These are phyloP conservation scores for Aphelenchoides avenae DNA, from an alignment of 1,140 invertebrate genomes.

Conservation along the genomic window DNA sequence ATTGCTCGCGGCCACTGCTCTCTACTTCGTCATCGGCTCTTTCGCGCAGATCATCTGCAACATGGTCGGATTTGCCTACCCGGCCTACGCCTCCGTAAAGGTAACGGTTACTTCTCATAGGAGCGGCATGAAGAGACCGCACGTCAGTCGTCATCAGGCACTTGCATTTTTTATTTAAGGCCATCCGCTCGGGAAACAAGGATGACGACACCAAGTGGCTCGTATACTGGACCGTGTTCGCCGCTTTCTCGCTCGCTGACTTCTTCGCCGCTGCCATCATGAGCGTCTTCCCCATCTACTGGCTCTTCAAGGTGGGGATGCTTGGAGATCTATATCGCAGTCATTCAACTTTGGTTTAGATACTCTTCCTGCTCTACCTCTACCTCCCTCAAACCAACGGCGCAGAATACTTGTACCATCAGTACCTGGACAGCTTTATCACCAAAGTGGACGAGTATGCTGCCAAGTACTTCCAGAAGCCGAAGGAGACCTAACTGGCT, in stretches of 20 bases:
- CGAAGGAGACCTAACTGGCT: too few species aligned
- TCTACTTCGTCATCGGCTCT: constrained; percentile 87
- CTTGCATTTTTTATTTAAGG: too few species aligned
- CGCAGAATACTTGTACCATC: not conserved
- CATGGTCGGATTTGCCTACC: constrained; percentile 85
- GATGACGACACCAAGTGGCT: constrained; percentile 26
- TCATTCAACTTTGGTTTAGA: not conserved
- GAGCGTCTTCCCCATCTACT: constrained; percentile 37
- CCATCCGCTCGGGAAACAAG: not conserved
- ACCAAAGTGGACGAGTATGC: not conserved
- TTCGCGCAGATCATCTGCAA: constrained; percentile 90
- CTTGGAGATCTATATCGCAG: not conserved
- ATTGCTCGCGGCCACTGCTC: constrained; percentile 24
- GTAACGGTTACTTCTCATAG: too few species aligned
- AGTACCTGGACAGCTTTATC: not conserved
- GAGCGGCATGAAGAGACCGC: too few species aligned
- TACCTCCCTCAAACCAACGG: not conserved
- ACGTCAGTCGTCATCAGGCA: too few species aligned
- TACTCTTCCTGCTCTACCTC: not conserved
- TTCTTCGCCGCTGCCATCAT: constrained; percentile 77
- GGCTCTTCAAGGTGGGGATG: constrained; percentile 16
- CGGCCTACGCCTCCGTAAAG: constrained; percentile 80
- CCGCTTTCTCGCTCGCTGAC: constrained; percentile 43
- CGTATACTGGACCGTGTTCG: constrained; percentile 49
- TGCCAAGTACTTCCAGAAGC: not conserved